Evolutionary conservation across 2,113 vertebrate genomes (phyloP).

Genomic region (Hypanus sabinus): DNA sequence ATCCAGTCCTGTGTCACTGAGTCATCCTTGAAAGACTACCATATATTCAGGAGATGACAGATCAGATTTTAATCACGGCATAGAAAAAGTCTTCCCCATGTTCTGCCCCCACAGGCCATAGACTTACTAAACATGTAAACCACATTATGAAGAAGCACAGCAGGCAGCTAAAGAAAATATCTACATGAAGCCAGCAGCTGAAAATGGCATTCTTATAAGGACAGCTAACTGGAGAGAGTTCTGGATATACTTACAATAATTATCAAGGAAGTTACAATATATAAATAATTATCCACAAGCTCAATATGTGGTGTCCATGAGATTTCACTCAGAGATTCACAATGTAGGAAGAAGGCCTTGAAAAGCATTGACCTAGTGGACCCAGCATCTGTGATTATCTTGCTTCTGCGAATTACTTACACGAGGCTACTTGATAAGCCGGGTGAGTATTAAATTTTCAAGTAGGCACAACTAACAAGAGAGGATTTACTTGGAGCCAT

Average conservation of each 20-base stretch:
- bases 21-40: not conserved
- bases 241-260: not conserved
- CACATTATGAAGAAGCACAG: not conserved
- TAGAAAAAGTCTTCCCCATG: not conserved
- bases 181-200: not conserved
- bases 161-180: not conserved
- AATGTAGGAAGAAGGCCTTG: conserved; percentile 50
- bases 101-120: no score
- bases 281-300: not conserved
- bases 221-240: not conserved
- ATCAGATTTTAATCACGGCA: not conserved
- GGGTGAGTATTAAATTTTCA: conserved; percentile 45
- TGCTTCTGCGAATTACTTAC: conserved; percentile 58
- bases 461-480: conserved; percentile 50
- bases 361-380: conserved; percentile 47
- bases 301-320: not conserved
- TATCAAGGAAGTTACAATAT: not conserved
- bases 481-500: conserved; percentile 35
- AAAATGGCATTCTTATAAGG: not conserved
- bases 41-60: not conserved
- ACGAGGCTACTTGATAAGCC: conserved; percentile 55
- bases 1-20: no score
- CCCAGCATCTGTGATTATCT: conserved; percentile 53
- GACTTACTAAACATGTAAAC: not conserved
- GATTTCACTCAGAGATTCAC: not conserved